Base-by-base conservation (phyloP, 2,888 invertebrate genomes). In the Parthenolecanium corni region DNA sequence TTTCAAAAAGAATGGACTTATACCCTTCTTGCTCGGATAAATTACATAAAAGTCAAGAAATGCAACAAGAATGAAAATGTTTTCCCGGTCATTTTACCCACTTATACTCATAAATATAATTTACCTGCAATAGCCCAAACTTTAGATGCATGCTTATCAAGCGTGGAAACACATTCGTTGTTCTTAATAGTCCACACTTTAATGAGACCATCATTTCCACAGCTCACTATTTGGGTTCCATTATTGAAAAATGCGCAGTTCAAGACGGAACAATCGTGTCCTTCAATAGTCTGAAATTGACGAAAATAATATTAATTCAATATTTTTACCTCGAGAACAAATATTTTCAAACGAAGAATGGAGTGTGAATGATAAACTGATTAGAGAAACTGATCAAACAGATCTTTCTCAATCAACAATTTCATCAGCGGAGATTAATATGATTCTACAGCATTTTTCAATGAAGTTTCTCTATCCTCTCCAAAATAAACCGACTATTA, bases 131-230 rank as follows among this genome's bases (percentile, higher is more conserved):
- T 72, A 2, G 89, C 82, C 92, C 92, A 93, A 11, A 91, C 82
- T 72, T 90, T 86, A 62, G 86, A 89, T 66, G 90, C 84, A 73
- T 98, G 97, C 68, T 86, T 84, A 70, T 95, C 94, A 64, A 93
- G 77, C 5, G 94, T 91, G 70, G 83, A 79, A 66, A 84, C 77
- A 73, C 91, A 92, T 71, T 91, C 89, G 40, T 88, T 89, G 4
- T 83, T 84, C 76, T 93, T 93, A 18, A 97, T 80, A 68, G 83
- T 87, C 92, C 96, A 97, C 18, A 97, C 74, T 76, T 96, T 96
- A 1, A 98, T 71, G 25, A 96, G 78, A 6, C 97, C 97, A 77
- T 97, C 96, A 14, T 89, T 88, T 16, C 89, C 87, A 65, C 86
- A 79, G 3, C 90, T 88, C 54, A 94, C 71, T 56, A 96, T 78